phyloP scores from a whole-genome alignment of 2,888 invertebrate species.

The Bedellia somnulentella region DNA sequence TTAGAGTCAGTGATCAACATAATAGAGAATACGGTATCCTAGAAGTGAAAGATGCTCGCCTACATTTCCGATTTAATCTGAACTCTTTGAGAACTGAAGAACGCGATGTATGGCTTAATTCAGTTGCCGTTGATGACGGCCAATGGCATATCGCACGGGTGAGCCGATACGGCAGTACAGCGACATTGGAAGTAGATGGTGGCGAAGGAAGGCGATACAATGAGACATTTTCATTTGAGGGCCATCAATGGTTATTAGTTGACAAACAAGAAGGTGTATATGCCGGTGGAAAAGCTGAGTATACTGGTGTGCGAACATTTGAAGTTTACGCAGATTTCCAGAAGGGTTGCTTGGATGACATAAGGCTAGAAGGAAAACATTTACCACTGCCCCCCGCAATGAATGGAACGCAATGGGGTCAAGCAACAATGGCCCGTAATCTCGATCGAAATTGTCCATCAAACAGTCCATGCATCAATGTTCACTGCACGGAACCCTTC shows the following conservation, averaged over 20 bases:
- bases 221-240: conserved; percentile 87
- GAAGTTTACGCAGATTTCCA: conserved; percentile 95
- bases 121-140: conserved; percentile 90
- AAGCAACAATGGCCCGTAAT: conserved; percentile 91
- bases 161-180: conserved; percentile 89
- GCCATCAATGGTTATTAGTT: conserved; percentile 89
- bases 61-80: conserved; percentile 91
- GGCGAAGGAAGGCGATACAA: conserved; percentile 94
- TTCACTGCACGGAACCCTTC: conserved; percentile 90
- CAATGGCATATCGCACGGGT: conserved; percentile 96
- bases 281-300: conserved; percentile 94
- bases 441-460: conserved; percentile 91
- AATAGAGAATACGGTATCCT: conserved; percentile 92
- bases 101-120: conserved; percentile 85
- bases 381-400: conserved; percentile 91
- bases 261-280: conserved; percentile 95
- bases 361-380: conserved; percentile 90
- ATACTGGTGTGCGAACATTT: conserved; percentile 90
- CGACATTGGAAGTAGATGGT: conserved; percentile 89
- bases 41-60: conserved; percentile 84
- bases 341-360: conserved; percentile 76
- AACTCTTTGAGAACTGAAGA: conserved; percentile 91
- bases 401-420: conserved; percentile 95
- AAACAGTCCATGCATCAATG: conserved; percentile 92
- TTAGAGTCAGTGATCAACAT: conserved; percentile 91